Base-by-base conservation (phyloP, 2,888 invertebrate species). In the Myopa testacea region DNA sequence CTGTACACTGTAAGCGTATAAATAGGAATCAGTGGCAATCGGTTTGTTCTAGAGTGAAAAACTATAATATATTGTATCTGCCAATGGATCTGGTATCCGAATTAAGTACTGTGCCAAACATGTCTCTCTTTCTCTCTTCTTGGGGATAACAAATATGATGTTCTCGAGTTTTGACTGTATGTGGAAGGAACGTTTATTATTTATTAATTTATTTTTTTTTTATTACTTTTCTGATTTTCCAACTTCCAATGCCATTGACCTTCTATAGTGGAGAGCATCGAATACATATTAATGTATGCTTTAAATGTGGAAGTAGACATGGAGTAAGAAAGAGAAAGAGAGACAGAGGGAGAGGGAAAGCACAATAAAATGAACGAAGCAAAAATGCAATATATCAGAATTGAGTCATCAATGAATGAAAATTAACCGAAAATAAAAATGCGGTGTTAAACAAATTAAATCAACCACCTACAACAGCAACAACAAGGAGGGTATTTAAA, bases 371-470 rank as follows among this genome's bases (percentile, higher is more conserved):
- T 71, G 38, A 68, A 37, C 4, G 34, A 72, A 62, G 38, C 50
- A 63, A 26, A 50, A 69, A 50, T n/a, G 26, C 19, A 52, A 45
- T 19, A 40, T n/a, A 70, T 55, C 75, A 55, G 55, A 34, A 75
- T 67, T 19, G 67, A 67, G 55, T 67, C 75, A 75, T 75, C 75
- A 67, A 67, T 75, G 74, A 45, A 45, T 10, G 70, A 65, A 80
- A 70, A 78, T 76, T 75, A 76, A 75, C 75, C 75, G 67, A 75
- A 70, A 76, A 76, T 70, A 76, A 78, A 78, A 78, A 60, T 62
- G 58, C 78, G 62, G 58, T 69, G 62, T 68, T 73, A 62, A 78
- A 68, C 78, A 69, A 78, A 78, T 78, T 78, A 78, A 78, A 45
- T 58, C 37, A 12, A 63, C 12, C 62, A 75, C 73, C 45, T 6